Evolutionary conservation across 1,140 invertebrate species (phyloP).

Genomic region (Trinorchestia longiramus): DNA sequence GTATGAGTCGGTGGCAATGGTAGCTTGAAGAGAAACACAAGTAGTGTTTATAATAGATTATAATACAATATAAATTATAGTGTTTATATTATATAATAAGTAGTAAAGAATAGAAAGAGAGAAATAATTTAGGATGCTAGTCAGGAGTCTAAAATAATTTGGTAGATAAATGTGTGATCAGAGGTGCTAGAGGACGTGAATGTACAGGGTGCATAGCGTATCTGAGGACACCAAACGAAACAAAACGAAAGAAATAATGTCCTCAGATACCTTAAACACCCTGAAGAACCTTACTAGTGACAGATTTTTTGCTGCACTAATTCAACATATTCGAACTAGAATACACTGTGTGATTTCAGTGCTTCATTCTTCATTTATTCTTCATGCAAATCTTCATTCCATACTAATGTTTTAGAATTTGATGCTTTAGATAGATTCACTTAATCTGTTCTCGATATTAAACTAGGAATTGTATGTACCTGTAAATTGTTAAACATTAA

Average conservation of each 20-base stretch:
- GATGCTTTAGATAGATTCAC: no score
- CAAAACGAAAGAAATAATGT: no score
- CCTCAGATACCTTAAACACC: no score
- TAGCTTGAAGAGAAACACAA: no score
- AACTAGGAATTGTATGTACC: not conserved
- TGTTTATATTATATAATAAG: not conserved
- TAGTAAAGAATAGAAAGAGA: not conserved
- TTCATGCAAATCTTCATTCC: not conserved
- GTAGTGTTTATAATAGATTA: no score
- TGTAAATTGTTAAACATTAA: not conserved
- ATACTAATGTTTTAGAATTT: no score
- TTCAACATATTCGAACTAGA: not conserved
- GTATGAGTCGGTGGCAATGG: not conserved
- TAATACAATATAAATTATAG: not conserved
- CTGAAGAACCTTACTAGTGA: no score
- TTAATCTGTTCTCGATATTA: no score
- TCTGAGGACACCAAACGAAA: no score
- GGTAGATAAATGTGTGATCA: not conserved
- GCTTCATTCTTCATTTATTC: no score
- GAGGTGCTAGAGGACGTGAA: not conserved
- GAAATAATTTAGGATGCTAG: not conserved
- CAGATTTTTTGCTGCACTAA: no score
- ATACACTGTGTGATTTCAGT: not conserved
- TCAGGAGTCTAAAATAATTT: not conserved
- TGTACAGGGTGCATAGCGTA: no score